These are phyloP conservation scores for Telmatochromis brachygnathus DNA, from an alignment of 2,113 vertebrate species.

Conservation along the genomic window DNA sequence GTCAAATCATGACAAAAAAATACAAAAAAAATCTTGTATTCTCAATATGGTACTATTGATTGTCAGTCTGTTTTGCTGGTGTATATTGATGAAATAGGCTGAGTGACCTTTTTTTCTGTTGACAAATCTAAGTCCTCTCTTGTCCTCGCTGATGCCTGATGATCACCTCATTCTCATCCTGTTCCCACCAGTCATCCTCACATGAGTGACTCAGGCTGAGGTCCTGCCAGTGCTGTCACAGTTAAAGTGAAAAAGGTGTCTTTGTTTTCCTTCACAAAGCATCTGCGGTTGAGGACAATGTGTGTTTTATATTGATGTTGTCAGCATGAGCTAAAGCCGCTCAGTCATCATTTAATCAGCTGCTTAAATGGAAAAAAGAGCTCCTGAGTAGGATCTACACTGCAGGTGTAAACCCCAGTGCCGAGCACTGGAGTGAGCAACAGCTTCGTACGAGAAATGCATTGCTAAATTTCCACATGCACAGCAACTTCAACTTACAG, in stretches of 20 bases:
- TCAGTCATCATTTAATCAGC: not conserved
- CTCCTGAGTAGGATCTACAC: not conserved
- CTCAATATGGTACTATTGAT: constrained; percentile 52
- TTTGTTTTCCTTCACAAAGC: constrained; percentile 18
- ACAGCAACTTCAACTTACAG: not conserved
- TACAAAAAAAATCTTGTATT: constrained; percentile 42
- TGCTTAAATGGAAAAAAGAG: not conserved
- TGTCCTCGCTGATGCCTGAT: constrained; percentile 13
- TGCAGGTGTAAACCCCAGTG: not conserved
- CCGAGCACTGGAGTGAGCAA: not conserved
- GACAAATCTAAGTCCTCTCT: constrained; percentile 3
- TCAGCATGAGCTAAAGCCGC: not conserved
- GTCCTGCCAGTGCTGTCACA: constrained; percentile 24
- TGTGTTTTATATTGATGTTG: constrained; percentile 17
- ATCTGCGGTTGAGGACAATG: constrained; percentile 7
- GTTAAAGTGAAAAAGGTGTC: constrained; percentile 10
- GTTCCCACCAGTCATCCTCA: constrained; percentile 26
- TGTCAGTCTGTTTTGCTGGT: constrained; percentile 42
- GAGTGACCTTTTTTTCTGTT: constrained; percentile 31
- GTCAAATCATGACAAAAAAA: constrained; percentile 22
- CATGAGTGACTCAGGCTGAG: constrained; percentile 10
- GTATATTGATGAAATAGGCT: constrained; percentile 44
- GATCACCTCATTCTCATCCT: constrained; percentile 32
- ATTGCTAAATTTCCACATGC: not conserved
- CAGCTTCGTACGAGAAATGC: not conserved